phyloP scores from a whole-genome alignment of 2,113 vertebrate genomes.

The Equus przewalskii region DNA sequence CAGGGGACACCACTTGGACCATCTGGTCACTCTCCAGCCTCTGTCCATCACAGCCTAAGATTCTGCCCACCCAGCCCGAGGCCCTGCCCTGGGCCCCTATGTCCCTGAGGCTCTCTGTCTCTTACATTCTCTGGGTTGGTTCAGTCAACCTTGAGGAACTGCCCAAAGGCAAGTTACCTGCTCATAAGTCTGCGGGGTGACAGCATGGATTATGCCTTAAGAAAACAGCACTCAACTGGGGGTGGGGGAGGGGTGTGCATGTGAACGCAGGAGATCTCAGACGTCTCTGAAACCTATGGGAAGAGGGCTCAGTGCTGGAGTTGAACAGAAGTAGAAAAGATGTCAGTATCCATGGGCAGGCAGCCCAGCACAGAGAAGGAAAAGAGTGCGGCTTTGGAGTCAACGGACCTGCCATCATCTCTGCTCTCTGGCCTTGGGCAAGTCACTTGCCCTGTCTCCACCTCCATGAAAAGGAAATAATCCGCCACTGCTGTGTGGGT shows the following conservation, averaged over 20 bases:
- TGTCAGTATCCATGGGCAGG: rapidly evolving
- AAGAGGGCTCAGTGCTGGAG: background rate
- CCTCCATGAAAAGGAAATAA: background rate
- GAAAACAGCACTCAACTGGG: background rate
- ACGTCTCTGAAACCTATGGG: background rate
- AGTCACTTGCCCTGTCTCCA: background rate
- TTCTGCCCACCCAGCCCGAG: background rate
- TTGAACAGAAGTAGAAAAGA: rapidly evolving
- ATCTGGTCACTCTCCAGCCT: background rate
- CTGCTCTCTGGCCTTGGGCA: background rate
- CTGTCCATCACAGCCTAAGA: background rate
- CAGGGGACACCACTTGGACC: background rate
- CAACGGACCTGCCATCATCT: rapidly evolving
- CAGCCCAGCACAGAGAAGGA: rapidly evolving
- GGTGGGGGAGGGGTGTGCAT: rapidly evolving
- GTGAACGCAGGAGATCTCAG: background rate
- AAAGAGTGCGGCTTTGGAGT: rapidly evolving
- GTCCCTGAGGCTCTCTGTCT: background rate
- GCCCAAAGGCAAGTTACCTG: background rate
- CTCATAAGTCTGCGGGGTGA: background rate
- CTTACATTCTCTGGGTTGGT: too few species aligned
- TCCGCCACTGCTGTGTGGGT: rapidly evolving
- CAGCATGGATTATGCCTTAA: too few species aligned
- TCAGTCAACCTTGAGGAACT: background rate
- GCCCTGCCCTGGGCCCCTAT: background rate